Base-by-base conservation (phyloP, 1,140 invertebrate genomes). In the Pseudomyrmex pallidus region DNA sequence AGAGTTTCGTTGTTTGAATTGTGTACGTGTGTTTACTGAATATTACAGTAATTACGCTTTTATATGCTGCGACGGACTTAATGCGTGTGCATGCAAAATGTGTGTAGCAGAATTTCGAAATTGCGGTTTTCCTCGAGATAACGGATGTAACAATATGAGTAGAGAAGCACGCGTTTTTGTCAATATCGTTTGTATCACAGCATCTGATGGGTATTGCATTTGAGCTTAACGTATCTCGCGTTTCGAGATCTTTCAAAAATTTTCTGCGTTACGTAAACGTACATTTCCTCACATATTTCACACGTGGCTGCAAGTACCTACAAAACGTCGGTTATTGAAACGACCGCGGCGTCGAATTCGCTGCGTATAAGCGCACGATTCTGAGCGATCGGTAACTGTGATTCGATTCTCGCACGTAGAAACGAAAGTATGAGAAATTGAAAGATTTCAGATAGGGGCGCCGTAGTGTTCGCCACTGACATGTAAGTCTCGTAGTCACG, bases 341-440 rank as follows among this genome's bases (percentile, higher is more conserved):
- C 35, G 35, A 35, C 35, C 35, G 35, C 46, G 35, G 25, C 35
- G 66, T 22, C 46, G 22, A 35, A 59, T 80, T 70, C 67, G 35
- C 35, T 63, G 66, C 66, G 83, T 86, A 84, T 25, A 73, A 63
- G 73, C 54, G 57, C 50, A 56, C 64, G 46, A 67, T 83, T 54
- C 22, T 10, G 15, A 13, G 50, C 17, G 52, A 70, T 84, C 46
- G 22, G 56, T 74, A 82, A 82, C 54, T 54, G 59, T 44, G 61
- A 80, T 87, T 85, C 73, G 78, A 86, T 85, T 86, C 67, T 74
- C 73, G 68, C 54, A 61, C 63, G 22, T 66, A 13, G 62, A 20
- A 35, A 77, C 56, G 73, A 85, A 88, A 92, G 90, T 91, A 91
- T 90, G 91, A 93, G 90, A 91, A 92, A 93, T 93, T 92, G 91